Evolutionary conservation across 2,797 vertebrate genomes (phyloP).

Genomic region (Manis javanica): DNA sequence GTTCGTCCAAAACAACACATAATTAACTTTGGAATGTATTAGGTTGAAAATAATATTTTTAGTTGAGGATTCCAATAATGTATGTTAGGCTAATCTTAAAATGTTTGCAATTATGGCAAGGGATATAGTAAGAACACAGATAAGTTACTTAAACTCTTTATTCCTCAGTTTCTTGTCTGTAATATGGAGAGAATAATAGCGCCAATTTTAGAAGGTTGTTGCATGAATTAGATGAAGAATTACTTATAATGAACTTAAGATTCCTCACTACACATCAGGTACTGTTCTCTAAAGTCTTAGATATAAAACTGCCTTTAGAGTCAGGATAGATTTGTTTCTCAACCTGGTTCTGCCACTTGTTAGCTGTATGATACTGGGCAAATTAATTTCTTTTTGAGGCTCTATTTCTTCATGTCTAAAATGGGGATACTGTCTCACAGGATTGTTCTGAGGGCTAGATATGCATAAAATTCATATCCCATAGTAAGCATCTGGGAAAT

Average conservation of each 20-base stretch:
- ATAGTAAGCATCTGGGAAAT: conserved; percentile 30
- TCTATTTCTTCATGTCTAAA: conserved; percentile 42
- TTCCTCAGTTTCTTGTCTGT: conserved; percentile 20
- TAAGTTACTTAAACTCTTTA: conserved; percentile 16
- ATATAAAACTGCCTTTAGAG: not conserved
- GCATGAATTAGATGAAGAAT: not conserved
- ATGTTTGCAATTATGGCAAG: conserved; percentile 25
- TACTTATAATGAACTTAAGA: conserved; percentile 26
- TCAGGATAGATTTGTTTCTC: conserved; percentile 9
- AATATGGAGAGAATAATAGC: not conserved
- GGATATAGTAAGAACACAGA: not conserved
- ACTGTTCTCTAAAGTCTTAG: conserved; percentile 17
- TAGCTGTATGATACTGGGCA: not conserved
- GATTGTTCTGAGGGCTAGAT: conserved; percentile 9
- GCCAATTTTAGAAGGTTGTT: not conserved
- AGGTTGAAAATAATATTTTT: conserved; percentile 1
- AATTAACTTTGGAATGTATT: conserved; percentile 41
- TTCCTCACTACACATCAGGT: not conserved
- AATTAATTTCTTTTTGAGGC: conserved; percentile 7
- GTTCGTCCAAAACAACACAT: not conserved
- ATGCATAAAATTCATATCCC: conserved; percentile 51
- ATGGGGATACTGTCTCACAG: not conserved
- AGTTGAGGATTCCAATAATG: not conserved
- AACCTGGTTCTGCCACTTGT: conserved; percentile 25
- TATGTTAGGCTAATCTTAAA: conserved; percentile 49